Evolutionary conservation across 2,888 invertebrate species (phyloP).

Genomic region (Argynnis bischoffii): DNA sequence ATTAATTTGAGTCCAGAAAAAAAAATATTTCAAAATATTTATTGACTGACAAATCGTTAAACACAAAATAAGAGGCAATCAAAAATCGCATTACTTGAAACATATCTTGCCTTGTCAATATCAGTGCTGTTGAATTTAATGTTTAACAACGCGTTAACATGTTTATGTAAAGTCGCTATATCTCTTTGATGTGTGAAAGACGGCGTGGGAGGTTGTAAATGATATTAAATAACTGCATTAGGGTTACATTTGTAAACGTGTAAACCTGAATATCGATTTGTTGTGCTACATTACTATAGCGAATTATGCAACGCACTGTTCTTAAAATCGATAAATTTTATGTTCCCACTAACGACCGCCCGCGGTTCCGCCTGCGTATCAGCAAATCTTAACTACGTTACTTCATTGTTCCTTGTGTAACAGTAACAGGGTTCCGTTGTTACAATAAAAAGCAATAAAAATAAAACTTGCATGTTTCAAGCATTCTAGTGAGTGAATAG

Average conservation of each 20-base stretch:
- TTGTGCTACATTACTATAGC: slow-evolving; percentile 59
- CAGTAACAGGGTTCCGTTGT: slow-evolving; percentile 18
- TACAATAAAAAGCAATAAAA: neutral
- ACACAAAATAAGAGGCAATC: slow-evolving; percentile 24
- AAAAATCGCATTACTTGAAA: slow-evolving; percentile 27
- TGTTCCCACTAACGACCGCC: slow-evolving; percentile 44
- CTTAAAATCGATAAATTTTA: slow-evolving; percentile 45
- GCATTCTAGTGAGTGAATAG: no score
- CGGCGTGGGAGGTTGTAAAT: slow-evolving; percentile 68
- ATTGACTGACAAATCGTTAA: slow-evolving; percentile 7
- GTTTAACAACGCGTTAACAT: slow-evolving; percentile 37
- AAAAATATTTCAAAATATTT: neutral
- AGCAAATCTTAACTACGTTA: slow-evolving; percentile 40
- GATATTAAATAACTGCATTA: slow-evolving; percentile 76
- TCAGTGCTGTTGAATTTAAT: slow-evolving; percentile 23
- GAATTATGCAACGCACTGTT: slow-evolving; percentile 40
- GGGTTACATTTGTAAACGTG: slow-evolving; percentile 60
- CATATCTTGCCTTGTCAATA: slow-evolving; percentile 29
- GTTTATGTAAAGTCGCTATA: slow-evolving; percentile 41
- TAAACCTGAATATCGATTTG: slow-evolving; percentile 56
- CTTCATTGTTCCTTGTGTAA: slow-evolving; percentile 31
- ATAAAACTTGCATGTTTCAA: no score
- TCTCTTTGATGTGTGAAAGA: slow-evolving; percentile 57
- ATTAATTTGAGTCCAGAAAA: neutral
- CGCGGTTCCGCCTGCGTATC: slow-evolving; percentile 43